A percentile compares a stretch with the other conserved stretches of the same genome.
Evolutionary conservation across 2,113 vertebrate genomes (phyloP).

Genomic region (Thalassoma bifasciatum): DNA sequence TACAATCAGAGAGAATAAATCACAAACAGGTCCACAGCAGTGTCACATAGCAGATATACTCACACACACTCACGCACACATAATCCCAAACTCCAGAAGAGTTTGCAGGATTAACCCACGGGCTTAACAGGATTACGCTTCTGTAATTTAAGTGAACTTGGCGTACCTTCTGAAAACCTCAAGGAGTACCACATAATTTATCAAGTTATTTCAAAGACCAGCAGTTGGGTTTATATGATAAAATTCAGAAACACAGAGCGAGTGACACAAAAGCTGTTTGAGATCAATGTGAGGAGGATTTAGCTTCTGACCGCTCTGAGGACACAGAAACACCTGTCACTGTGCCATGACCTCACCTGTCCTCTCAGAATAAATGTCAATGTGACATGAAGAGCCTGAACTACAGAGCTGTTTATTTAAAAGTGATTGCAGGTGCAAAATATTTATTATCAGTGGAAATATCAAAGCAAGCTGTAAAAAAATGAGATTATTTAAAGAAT

Average conservation of each 20-base stretch:
- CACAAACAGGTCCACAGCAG: slow-evolving; percentile 3
- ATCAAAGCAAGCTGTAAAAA: neutral
- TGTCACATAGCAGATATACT: slow-evolving; percentile 22
- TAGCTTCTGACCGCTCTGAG: neutral
- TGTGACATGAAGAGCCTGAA: neutral
- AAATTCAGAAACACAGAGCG: neutral
- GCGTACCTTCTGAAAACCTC: slow-evolving; percentile 7
- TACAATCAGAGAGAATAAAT: slow-evolving; percentile 17
- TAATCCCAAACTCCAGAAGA: slow-evolving; percentile 70
- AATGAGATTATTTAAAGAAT: neutral
- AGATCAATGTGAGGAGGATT: neutral
- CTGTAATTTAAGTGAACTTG: slow-evolving; percentile 49
- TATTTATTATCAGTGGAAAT: no score
- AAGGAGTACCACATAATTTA: neutral
- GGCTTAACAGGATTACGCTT: slow-evolving; percentile 65
- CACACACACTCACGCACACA: slow-evolving; percentile 18
- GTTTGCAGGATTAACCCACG: slow-evolving; percentile 68
- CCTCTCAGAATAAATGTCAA: neutral
- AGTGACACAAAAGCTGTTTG: neutral
- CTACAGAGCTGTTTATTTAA: neutral
- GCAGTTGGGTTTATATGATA: neutral
- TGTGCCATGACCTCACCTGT: slow-evolving; percentile 27
- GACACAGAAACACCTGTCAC: slow-evolving; percentile 18
- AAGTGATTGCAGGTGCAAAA: neutral
- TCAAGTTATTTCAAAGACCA: slow-evolving; percentile 1